Percentiles rank a stretch among this genome's conserved stretches.
Evolutionary conservation across 1,140 invertebrate species (phyloP).

Genomic region (Leptestheria dahalacensis): DNA sequence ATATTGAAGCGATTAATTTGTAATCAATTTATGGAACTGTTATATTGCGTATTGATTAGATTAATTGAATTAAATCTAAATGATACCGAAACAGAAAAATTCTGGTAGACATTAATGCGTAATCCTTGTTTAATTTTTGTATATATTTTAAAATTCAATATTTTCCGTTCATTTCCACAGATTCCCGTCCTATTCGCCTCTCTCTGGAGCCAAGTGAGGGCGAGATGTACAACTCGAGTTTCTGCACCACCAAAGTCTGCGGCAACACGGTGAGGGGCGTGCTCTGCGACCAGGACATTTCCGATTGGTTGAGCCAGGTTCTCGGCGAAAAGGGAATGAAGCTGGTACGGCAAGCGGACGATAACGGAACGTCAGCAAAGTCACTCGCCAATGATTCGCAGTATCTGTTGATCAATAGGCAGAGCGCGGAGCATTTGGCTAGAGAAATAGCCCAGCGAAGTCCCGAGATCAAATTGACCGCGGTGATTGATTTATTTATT

Average conservation of each 20-base stretch:
- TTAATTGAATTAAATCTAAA: neutral
- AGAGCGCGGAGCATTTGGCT: conserved; percentile 38
- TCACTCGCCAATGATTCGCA: conserved; percentile 78
- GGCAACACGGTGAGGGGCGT: conserved; percentile 56
- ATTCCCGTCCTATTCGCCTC: conserved; percentile 15
- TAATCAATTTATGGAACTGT: conserved; percentile 8
- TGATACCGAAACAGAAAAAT: too few species aligned
- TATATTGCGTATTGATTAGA: neutral
- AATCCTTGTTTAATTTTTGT: neutral
- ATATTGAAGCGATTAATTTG: conserved; percentile 8
- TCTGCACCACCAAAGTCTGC: conserved; percentile 68
- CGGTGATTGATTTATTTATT: neutral
- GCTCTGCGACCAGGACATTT: conserved; percentile 66
- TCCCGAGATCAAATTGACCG: neutral
- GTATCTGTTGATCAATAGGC: conserved; percentile 61
- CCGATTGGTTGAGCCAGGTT: conserved; percentile 54
- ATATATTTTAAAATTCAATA: neutral
- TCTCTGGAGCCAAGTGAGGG: conserved; percentile 17
- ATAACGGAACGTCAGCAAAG: conserved; percentile 8
- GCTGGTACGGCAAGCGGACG: conserved; percentile 43
- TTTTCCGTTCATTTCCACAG: too few species aligned
- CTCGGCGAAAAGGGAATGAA: conserved; percentile 46
- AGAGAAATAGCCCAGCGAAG: neutral
- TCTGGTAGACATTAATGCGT: too few species aligned
- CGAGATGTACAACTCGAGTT: conserved; percentile 21